Conservation (phyloP, 2,888 invertebrate genomes). For the Drosophila phalerata region DNA sequence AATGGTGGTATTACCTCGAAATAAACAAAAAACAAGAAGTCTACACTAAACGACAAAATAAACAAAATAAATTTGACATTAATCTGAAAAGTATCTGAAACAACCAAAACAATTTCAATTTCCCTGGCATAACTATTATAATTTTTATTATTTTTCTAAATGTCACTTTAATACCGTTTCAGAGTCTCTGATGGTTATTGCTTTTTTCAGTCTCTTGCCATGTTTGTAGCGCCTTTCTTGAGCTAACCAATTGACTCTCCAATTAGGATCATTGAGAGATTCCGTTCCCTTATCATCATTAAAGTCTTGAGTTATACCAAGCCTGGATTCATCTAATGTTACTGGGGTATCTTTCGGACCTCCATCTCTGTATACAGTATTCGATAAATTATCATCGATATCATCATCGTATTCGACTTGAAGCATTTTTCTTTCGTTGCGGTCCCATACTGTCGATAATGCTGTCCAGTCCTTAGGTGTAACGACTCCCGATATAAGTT, state of each 20-base stretch:
- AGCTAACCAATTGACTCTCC: constrained; percentile 3
- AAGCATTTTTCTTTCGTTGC: background rate
- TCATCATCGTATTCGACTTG: background rate
- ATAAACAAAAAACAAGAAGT: background rate
- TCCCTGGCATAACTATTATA: background rate
- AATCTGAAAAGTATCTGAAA: constrained; percentile 8
- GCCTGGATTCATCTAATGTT: background rate
- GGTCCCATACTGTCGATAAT: background rate
- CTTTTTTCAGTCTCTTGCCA: background rate
- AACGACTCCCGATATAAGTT: constrained; percentile 20
- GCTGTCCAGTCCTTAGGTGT: constrained; percentile 28
- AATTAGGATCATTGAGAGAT: background rate
- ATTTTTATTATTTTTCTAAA: background rate
- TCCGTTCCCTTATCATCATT: background rate
- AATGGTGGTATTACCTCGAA: background rate
- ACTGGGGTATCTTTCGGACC: no score
- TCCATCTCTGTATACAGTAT: background rate
- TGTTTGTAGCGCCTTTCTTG: background rate
- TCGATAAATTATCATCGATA: background rate
- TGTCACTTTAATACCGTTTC: background rate
- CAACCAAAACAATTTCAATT: background rate
- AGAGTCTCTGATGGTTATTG: background rate
- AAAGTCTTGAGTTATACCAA: constrained; percentile 26
- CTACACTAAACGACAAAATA: constrained; percentile 13
- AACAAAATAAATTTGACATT: constrained; percentile 23